Base-by-base conservation (phyloP, 2,888 invertebrate species). In the Pasiphila rectangulata region DNA sequence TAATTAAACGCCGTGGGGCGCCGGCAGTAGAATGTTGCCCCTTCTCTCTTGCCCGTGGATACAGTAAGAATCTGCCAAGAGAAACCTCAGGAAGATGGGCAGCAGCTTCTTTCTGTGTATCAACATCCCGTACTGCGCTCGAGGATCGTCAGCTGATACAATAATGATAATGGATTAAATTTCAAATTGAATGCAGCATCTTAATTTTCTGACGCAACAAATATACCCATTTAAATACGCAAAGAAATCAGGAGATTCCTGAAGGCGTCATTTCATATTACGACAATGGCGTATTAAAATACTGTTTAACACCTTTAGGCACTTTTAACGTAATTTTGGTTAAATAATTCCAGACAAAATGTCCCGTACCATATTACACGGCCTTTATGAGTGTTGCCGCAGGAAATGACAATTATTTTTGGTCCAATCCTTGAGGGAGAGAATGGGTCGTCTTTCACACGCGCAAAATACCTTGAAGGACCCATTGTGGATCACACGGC, bases 351-450 rank as follows among this genome's bases (percentile, higher is more conserved):
- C 56, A 63, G 72, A 65, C 64, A 66, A 61, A 50, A 34, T 50
- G 41, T 45, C 45, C 20, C 41, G 50, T 30, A 61, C 47, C 61
- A 61, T 60, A 62, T 60, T 56, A 65, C 58, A 53, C 51, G 61
- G 55, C 58, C 62, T 67, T 67, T 64, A 64, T 72, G 65, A 61
- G 67, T 46, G 57, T 70, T 71, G 81, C 87, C 86, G 83, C 89
- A 89, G 89, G 89, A 89, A 87, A 88, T 87, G 86, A 89, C 86
- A 85, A 89, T 89, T 89, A 89, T 86, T 83, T 83, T 78, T 81
- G 81, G 77, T 75, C 69, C 77, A 79, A 73, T 79, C 80, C 77
- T 75, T 76, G 75, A 72, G 75, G 47, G 42, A 75, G 73, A 78
- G 81, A 85, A 83, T 79, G 76, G 75, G 54, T 77, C 78, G 69